These are phyloP conservation scores for Heliconius cydno DNA, from an alignment of 2,888 invertebrate species.

Conservation along the genomic window DNA sequence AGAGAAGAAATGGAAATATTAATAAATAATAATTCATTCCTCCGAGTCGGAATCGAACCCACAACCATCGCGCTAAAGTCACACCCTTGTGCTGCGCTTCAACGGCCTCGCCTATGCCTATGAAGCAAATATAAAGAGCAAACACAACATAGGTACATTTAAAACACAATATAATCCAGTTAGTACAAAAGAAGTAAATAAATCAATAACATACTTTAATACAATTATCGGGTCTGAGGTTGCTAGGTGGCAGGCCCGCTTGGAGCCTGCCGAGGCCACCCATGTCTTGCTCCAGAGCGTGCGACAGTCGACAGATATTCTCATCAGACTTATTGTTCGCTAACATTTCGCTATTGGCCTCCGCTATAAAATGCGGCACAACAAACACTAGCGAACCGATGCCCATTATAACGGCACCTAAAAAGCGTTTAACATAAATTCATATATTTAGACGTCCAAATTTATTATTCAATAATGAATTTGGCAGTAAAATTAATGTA, in stretches of 20 bases:
- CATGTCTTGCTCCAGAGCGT: conserved; percentile 87
- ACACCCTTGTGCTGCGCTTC: no score
- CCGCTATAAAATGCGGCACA: conserved; percentile 95
- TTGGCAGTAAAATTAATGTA: not conserved
- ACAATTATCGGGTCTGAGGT: conserved; percentile 90
- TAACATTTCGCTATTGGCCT: conserved; percentile 88
- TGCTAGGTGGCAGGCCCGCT: conserved; percentile 89
- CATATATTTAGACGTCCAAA: not conserved
- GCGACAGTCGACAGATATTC: conserved; percentile 90
- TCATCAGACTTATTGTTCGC: conserved; percentile 88
- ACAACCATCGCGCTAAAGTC: no score
- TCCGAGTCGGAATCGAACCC: no score
- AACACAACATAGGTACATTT: not conserved
- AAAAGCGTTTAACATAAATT: conserved; percentile 47
- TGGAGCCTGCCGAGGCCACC: conserved; percentile 88
- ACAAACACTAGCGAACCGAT: conserved; percentile 96
- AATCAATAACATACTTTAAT: conserved; percentile 82
- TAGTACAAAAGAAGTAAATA: not conserved
- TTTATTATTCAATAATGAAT: not conserved
- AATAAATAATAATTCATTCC: no score
- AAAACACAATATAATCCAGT: conserved; percentile 5
- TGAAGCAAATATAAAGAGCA: not conserved
- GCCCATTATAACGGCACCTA: conserved; percentile 95
- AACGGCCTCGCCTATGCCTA: not conserved
- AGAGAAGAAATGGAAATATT: no score